Conservation (phyloP, 1,140 invertebrate species). For the Dreissena polymorpha region DNA sequence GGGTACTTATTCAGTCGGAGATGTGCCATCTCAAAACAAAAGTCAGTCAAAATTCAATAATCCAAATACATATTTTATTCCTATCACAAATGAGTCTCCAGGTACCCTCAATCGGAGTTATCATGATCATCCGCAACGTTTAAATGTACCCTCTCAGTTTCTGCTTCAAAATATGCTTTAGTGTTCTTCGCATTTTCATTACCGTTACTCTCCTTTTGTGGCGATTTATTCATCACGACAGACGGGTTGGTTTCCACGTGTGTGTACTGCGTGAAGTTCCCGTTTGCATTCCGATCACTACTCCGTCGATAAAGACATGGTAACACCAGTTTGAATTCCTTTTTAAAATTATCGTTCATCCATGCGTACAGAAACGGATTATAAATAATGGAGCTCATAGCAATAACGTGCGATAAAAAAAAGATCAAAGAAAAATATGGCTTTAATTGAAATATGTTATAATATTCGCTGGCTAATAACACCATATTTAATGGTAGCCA, state of each 20-base stretch:
- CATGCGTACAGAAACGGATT: slow-evolving; percentile 98
- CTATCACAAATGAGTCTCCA: slow-evolving; percentile 57
- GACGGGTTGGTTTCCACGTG: slow-evolving; percentile 75
- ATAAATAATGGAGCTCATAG: slow-evolving; percentile 97
- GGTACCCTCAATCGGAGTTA: slow-evolving; percentile 84
- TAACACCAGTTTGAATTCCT: slow-evolving; percentile 87
- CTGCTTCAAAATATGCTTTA: slow-evolving; percentile 73
- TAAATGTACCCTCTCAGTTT: slow-evolving; percentile 75
- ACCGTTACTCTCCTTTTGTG: slow-evolving; percentile 70
- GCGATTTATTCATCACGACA: slow-evolving; percentile 71
- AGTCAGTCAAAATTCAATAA: too few relatives aligned
- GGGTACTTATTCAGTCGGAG: too few relatives aligned
- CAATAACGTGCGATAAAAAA: slow-evolving; percentile 94
- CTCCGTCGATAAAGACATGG: slow-evolving; percentile 73
- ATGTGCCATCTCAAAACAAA: too few relatives aligned
- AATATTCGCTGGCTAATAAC: slow-evolving; percentile 71
- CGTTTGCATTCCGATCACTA: slow-evolving; percentile 60
- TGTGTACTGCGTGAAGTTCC: slow-evolving; percentile 74
- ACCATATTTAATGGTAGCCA: slow-evolving; percentile 94
- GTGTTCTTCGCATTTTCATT: slow-evolving; percentile 68
- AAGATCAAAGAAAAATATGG: slow-evolving; percentile 91
- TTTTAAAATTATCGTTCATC: slow-evolving; percentile 99
- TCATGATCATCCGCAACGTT: slow-evolving; percentile 70
- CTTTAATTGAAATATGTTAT: slow-evolving; percentile 84
- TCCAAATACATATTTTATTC: not conserved